Evolutionary conservation across 1,140 invertebrate genomes (phyloP).

Genomic region (Panonychus citri): DNA sequence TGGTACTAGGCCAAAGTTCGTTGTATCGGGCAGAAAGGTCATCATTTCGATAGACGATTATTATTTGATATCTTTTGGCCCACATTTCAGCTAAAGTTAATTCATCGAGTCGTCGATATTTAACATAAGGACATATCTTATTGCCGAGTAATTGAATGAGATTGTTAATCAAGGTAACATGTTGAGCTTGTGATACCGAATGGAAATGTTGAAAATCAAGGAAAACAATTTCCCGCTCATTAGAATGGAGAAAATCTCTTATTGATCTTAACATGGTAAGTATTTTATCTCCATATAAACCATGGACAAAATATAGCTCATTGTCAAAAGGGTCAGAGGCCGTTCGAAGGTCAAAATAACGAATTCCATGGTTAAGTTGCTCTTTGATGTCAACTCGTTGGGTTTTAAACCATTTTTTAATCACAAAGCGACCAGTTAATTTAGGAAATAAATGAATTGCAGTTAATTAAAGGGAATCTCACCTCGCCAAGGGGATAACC

Average conservation of each 20-base stretch:
- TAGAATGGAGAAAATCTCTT: slow-evolving; percentile 35
- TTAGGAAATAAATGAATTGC: not conserved
- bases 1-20: slow-evolving; percentile 37
- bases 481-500: too few relatives aligned
- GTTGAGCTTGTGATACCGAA: slow-evolving; percentile 34
- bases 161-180: slow-evolving; percentile 33
- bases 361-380: slow-evolving; percentile 49
- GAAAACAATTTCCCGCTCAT: slow-evolving; percentile 45
- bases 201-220: slow-evolving; percentile 72
- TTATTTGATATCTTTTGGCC: slow-evolving; percentile 34
- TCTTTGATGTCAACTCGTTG: slow-evolving; percentile 35
- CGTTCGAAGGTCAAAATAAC: slow-evolving; percentile 50
- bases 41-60: slow-evolving; percentile 38
- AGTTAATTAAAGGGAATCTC: not conserved
- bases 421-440: not conserved
- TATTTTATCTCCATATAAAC: slow-evolving; percentile 42
- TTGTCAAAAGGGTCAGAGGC: slow-evolving; percentile 31
- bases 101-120: slow-evolving; percentile 24
- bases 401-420: slow-evolving; percentile 22
- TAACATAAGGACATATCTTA: slow-evolving; percentile 34
- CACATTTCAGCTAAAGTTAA: slow-evolving; percentile 37
- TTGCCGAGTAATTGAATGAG: slow-evolving; percentile 36
- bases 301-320: slow-evolving; percentile 46
- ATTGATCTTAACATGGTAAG: slow-evolving; percentile 34
- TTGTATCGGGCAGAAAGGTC: slow-evolving; percentile 25